Percentiles rank a stretch among this genome's conserved stretches.
These are phyloP conservation scores for Nasua narica DNA, from an alignment of 2,797 vertebrate genomes.

Conservation along the genomic window DNA sequence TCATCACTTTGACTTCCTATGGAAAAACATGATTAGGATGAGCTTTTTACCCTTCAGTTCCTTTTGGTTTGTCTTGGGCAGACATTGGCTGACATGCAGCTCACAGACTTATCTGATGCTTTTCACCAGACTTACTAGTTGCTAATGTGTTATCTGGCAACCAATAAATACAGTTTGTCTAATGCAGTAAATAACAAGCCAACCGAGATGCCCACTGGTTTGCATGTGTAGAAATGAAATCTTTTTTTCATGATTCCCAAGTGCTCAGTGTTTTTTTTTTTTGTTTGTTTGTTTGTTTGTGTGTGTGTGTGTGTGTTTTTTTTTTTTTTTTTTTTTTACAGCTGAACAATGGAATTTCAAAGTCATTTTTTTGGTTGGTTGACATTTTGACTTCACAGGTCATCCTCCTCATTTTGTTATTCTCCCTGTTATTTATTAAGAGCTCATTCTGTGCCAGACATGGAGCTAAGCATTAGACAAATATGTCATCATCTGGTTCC, in stretches of 20 bases:
- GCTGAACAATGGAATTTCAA: not conserved
- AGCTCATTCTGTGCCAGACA: not conserved
- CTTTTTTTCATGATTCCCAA: not conserved
- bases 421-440: not conserved
- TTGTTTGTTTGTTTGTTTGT: too few relatives aligned
- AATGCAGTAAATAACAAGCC: not conserved
- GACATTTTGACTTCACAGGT: not conserved
- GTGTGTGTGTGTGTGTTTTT: too few relatives aligned
- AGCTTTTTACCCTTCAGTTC: not conserved
- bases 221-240: not conserved
- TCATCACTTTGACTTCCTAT: not conserved
- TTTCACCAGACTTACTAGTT: not conserved
- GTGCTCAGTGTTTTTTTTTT: too few relatives aligned
- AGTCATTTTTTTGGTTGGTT: not conserved
- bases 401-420: not conserved
- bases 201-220: not conserved
- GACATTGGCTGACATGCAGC: not conserved
- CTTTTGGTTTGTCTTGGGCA: not conserved
- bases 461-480: not conserved
- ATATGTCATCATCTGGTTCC: not conserved
- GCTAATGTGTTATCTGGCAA: not conserved
- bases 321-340: too few relatives aligned
- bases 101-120: not conserved
- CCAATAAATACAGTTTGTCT: not conserved
- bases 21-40: not conserved